Evolutionary conservation across 2,888 invertebrate species (phyloP), one percentile per base, ranked within the genome.

Genomic region (Lapara coniferarum): DNA sequence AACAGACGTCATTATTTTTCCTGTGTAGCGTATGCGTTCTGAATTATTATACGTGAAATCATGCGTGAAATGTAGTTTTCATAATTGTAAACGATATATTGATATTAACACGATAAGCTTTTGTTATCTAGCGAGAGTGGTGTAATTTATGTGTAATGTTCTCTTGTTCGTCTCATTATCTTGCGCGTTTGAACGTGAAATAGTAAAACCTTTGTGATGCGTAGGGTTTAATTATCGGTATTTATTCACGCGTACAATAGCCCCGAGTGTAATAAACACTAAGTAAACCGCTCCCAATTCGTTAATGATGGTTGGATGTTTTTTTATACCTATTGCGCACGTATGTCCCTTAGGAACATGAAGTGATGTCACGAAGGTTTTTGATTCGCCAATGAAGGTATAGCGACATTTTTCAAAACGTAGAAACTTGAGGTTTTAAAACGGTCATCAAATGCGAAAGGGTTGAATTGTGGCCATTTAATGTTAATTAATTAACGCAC

Each of bases 211-310:
- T 84, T 84, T 79, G 78, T 74, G 74, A 77, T 77, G 70, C 78
- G 79, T 81, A 81, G 84, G 86, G 84, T 81, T 80, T 81, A 82
- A 88, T 89, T 88, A 86, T 74, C 80, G 66, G 70, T 75, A 77
- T 83, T 78, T 76, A 80, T 78, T 81, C 77, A 77, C 75, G 74
- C 75, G 70, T 70, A 76, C 75, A 72, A 77, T 79, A 81, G 73
- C 82, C 79, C 78, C 77, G 74, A 53, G 70, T 59, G 78, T 77
- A 55, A 55, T 55, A 71, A 76, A 78, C 74, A 74, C 79, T 77
- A 74, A 78, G 74, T 78, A 82, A 81, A 81, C 72, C 80, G 83
- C 74, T 77, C 80, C 76, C 77, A 77, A 82, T 85, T 77, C 66
- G 74, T 75, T 80, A 81, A 79, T 82, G 72, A 81, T 71, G 71